Evolutionary conservation across 2,888 invertebrate genomes (phyloP).

Genomic region (Eurytoma adleriae): DNA sequence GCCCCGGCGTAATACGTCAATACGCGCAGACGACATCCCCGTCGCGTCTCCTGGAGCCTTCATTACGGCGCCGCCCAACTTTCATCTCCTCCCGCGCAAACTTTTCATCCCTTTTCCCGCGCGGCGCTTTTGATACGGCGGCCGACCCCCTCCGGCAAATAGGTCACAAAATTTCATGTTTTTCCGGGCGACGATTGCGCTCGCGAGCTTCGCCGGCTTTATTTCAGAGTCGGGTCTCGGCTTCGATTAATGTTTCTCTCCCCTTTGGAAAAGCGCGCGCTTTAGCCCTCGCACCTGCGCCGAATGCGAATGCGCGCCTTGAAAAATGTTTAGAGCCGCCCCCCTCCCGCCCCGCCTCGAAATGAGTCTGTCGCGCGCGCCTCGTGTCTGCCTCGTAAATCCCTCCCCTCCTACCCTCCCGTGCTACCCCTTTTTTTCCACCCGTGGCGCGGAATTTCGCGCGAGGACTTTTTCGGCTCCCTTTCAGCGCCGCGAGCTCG

Average conservation of each 20-base stretch:
- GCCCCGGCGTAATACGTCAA: too few relatives aligned
- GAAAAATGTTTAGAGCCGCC: too few relatives aligned
- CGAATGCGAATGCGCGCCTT: too few relatives aligned
- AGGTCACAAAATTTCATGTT: conserved; percentile 13
- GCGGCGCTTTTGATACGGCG: background rate
- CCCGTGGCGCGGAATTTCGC: background rate
- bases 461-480: too few relatives aligned
- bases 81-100: background rate
- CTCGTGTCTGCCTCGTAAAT: conserved; percentile 35
- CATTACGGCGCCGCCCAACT: background rate
- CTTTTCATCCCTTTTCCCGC: background rate
- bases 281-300: too few relatives aligned
- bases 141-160: background rate
- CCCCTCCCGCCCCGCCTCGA: background rate
- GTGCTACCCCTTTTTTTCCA: background rate
- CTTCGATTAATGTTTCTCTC: too few relatives aligned
- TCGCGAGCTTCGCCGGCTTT: too few relatives aligned
- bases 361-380: conserved; percentile 40
- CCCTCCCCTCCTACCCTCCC: background rate
- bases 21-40: too few relatives aligned
- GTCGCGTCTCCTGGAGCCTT: too few relatives aligned
- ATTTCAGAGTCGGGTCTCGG: too few relatives aligned
- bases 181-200: background rate
- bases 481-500: background rate
- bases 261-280: too few relatives aligned